These are phyloP conservation scores for Trochalopteron elliotii DNA, from an alignment of 2,113 vertebrate genomes.

Conservation along the genomic window DNA sequence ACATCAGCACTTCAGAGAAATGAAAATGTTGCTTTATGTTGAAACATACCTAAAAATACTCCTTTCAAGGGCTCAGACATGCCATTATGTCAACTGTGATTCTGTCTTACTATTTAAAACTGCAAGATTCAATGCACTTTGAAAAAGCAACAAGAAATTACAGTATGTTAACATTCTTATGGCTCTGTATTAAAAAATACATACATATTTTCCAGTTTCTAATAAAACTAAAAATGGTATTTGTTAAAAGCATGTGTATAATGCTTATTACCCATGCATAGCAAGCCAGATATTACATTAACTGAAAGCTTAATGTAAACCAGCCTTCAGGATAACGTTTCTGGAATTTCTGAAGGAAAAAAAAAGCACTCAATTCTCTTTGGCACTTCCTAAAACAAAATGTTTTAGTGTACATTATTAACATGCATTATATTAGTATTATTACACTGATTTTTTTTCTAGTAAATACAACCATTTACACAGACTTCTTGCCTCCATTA, in stretches of 20 bases:
- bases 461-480: background rate
- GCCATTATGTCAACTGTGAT: background rate
- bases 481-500: background rate
- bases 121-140: background rate
- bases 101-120: background rate
- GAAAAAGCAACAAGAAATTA: background rate
- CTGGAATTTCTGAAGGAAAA: background rate
- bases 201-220: background rate
- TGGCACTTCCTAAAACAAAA: background rate
- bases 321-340: background rate
- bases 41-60: background rate
- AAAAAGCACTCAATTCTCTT: background rate
- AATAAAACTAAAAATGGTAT: background rate
- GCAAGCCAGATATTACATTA: background rate
- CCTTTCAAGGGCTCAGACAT: background rate
- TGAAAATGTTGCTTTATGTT: background rate
- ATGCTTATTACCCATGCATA: background rate
- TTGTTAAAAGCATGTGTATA: background rate
- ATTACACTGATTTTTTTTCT: background rate
- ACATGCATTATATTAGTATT: background rate
- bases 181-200: background rate
- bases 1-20: background rate
- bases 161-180: background rate
- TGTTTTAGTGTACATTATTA: background rate
- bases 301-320: conserved; percentile 32